Evolutionary conservation across 92 coral and sea anemone genomes (phyloP), one percentile per base, ranked within the genome.

Genomic region (Porites rus): DNA sequence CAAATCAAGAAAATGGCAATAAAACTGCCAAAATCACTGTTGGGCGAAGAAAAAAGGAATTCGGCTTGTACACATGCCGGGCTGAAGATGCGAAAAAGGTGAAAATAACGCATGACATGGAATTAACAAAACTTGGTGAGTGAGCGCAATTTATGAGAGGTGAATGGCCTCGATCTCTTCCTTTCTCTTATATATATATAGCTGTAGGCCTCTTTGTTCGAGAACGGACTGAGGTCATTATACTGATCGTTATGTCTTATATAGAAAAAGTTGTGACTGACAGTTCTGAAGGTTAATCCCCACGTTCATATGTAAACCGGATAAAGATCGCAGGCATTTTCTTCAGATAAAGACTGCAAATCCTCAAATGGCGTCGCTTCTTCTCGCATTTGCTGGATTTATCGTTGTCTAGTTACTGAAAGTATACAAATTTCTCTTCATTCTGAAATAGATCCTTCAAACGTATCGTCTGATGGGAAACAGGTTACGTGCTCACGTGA

Each of bases 61-160:
- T 56, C 77, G 93, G 88, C 13, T 24, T 18, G 22, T 91, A 91
- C 62, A 77, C 85, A 8, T 91, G 93, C 62, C 67, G 17, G 28
- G 93, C 88, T 21, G 73, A 67, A 24, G 91, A 91, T 20, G n/a
- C 68, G 8, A 82, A 74, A 8, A 76, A 80, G 12, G 46, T 25
- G 71, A 65, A 50, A 31, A 52, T 87, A 12, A 76, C 13, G 12
- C 80, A 87, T 78, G 31, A 72, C 22, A 87, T 91, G 31, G 75
- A 76, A 58, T 46, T 91, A 38, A 87, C 31, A 56, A 80, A 67
- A 91, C 75, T 88, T 50, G 86, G 93, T 91, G 58, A 77, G 91
- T 70, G n/a, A 6, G 20, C 11, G 11, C 11, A 8, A 7, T 56
- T 10, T 82, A 0, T 56, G 11, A 10, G 0, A 56, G 43, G 20